Percentiles rank a stretch among this genome's conserved stretches.
Conservation (phyloP, 2,797 vertebrate species). For the Eidolon dupreanum region DNA sequence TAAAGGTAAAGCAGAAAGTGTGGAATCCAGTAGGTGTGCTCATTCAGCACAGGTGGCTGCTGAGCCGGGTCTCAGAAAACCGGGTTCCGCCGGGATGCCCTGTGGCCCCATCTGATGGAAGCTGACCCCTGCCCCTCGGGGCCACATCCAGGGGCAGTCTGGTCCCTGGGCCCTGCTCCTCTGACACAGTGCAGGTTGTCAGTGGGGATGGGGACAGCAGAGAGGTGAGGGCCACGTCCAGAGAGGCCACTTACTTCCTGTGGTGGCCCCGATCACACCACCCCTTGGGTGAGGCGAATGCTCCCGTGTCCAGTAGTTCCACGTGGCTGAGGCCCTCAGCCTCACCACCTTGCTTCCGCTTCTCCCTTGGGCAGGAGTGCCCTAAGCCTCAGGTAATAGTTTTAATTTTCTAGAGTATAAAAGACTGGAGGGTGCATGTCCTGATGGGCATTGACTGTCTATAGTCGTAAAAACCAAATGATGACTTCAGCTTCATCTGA, state of each 20-base stretch:
- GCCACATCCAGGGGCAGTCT: neutral
- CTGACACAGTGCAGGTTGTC: neutral
- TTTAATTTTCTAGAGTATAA: neutral
- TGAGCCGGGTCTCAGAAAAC: neutral
- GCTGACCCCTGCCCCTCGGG: neutral
- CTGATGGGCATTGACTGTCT: neutral
- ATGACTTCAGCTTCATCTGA: neutral
- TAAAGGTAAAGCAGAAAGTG: neutral
- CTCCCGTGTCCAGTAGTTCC: neutral
- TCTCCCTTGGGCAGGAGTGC: neutral
- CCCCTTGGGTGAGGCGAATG: rapidly evolving
- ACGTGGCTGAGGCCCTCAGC: rapidly evolving
- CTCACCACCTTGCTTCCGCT: neutral
- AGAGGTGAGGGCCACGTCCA: neutral
- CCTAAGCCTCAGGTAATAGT: neutral
- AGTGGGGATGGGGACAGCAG: neutral
- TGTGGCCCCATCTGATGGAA: neutral
- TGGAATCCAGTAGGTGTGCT: no score
- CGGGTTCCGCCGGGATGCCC: rapidly evolving
- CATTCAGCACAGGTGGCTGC: no score
- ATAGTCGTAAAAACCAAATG: neutral
- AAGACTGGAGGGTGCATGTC: neutral
- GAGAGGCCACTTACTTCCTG: neutral
- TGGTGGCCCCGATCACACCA: rapidly evolving
- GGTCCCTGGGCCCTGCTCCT: neutral